These are phyloP conservation scores for Planococcus citri DNA, from an alignment of 1,140 invertebrate genomes.

Conservation along the genomic window DNA sequence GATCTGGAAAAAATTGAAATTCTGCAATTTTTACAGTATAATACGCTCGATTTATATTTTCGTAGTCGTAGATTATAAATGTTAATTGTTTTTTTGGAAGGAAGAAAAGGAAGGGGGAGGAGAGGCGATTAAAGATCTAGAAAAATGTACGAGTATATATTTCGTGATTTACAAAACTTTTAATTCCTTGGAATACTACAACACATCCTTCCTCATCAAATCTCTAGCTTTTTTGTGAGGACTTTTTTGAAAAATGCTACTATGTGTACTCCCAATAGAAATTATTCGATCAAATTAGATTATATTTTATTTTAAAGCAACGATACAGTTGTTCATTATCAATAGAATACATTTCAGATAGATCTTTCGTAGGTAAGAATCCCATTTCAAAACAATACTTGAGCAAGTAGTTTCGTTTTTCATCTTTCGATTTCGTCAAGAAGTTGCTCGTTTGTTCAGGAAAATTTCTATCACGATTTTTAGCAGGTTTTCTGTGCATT, in stretches of 20 bases:
- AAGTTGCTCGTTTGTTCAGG: background rate
- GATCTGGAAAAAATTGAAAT: no score
- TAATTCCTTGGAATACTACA: no score
- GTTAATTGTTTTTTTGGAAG: no score
- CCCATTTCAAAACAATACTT: background rate
- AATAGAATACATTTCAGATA: background rate
- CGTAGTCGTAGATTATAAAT: no score
- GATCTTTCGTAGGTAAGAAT: background rate
- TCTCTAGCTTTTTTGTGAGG: background rate
- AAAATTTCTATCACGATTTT: background rate
- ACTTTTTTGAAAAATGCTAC: no score
- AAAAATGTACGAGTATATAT: no score
- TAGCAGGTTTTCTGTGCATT: background rate
- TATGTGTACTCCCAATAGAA: no score
- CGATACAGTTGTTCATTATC: background rate
- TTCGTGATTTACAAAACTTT: no score
- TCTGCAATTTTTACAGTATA: no score
- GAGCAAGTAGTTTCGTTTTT: background rate
- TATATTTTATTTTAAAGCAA: background rate
- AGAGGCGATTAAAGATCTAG: no score
- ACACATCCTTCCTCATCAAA: background rate
- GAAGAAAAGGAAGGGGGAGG: no score
- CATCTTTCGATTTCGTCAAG: background rate
- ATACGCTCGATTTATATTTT: no score
- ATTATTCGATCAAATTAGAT: background rate